These are phyloP conservation scores for Enteromius mattozi DNA, from an alignment of 2,797 vertebrate species.

Conservation along the genomic window DNA sequence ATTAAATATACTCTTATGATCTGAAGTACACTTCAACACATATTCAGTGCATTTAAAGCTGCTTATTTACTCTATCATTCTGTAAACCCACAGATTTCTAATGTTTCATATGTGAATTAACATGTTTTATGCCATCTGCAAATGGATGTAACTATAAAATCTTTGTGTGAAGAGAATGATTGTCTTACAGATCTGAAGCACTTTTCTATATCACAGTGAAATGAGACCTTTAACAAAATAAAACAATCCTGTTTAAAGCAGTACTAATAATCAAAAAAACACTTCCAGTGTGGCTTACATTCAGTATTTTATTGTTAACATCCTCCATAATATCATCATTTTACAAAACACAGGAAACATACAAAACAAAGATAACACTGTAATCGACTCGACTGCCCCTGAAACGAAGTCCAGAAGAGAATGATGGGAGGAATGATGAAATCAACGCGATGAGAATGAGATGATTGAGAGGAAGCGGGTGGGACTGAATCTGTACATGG, in stretches of 20 bases:
- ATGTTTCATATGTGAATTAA: background rate
- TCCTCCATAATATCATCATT: slow-evolving; percentile 69
- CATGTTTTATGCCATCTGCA: background rate
- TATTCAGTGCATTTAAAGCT: too few species aligned
- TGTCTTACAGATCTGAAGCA: background rate
- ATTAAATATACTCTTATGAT: background rate
- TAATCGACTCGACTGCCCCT: slow-evolving; percentile 68
- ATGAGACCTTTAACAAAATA: background rate
- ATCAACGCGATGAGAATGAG: background rate
- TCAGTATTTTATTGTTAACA: slow-evolving; percentile 47
- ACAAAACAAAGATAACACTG: slow-evolving; percentile 70
- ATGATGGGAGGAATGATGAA: background rate
- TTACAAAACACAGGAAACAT: slow-evolving; percentile 62
- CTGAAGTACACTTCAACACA: background rate
- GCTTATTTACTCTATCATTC: background rate
- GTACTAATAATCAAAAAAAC: background rate
- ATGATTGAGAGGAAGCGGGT: background rate
- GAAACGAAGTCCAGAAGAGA: slow-evolving; percentile 50
- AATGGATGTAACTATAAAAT: too few species aligned
- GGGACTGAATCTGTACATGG: slow-evolving; percentile 10
- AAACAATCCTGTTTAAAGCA: background rate
- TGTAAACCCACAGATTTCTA: background rate
- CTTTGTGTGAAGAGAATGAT: background rate
- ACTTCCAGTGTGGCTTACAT: background rate
- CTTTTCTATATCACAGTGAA: background rate